Evolutionary conservation across 2,113 vertebrate species (phyloP).

Genomic region (Phylloscopus trochilus): DNA sequence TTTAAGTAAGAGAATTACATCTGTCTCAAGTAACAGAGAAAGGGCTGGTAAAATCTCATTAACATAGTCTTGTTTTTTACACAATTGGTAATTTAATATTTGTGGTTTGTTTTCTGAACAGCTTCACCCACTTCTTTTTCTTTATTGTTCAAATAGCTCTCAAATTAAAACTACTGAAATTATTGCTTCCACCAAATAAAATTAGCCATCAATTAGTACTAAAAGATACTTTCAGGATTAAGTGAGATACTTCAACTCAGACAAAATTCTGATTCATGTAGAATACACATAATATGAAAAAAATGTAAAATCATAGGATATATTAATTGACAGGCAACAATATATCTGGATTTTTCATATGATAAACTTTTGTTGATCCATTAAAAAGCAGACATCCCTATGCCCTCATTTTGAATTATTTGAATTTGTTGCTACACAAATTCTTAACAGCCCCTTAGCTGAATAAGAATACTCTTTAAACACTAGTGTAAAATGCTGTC

Average conservation of each 20-base stretch:
- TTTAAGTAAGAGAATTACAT: not conserved
- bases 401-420: not conserved
- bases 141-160: not conserved
- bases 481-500: not conserved
- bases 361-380: not conserved
- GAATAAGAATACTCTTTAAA: not conserved
- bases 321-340: not conserved
- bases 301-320: not conserved
- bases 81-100: not conserved
- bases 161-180: not conserved
- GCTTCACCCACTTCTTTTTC: not conserved
- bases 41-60: not conserved
- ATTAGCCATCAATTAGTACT: not conserved
- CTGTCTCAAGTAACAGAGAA: not conserved
- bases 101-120: not conserved
- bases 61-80: not conserved
- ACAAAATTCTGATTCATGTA: not conserved
- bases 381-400: not conserved
- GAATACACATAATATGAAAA: not conserved
- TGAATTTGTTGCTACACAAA: not conserved
- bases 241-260: not conserved
- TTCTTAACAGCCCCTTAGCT: not conserved
- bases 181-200: not conserved
- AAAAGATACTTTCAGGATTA: not conserved
- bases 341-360: not conserved